phyloP scores from a whole-genome alignment of 2,113 vertebrate species.

The Canis aureus region DNA sequence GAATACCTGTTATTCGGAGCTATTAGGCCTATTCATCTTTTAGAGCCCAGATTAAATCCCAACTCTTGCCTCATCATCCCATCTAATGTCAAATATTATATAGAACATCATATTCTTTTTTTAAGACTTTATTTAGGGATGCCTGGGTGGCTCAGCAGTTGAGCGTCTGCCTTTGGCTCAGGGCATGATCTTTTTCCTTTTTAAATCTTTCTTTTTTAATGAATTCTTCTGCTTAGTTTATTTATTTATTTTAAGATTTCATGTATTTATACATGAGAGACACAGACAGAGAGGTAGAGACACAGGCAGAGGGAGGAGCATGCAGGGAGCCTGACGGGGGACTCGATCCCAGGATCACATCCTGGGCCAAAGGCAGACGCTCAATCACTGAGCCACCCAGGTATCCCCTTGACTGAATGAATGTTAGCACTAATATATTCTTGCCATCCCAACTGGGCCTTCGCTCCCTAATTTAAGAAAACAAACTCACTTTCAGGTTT shows the following conservation, averaged over 20 bases:
- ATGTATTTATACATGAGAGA: too few species aligned
- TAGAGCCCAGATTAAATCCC: background rate
- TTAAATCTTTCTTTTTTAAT: too few species aligned
- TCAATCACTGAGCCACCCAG: too few species aligned
- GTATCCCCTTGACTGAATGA: background rate
- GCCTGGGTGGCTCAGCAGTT: too few species aligned
- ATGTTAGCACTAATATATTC: conserved; percentile 63
- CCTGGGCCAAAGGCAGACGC: too few species aligned
- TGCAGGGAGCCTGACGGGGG: too few species aligned
- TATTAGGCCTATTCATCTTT: background rate
- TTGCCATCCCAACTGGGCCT: background rate
- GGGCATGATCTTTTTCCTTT: too few species aligned
- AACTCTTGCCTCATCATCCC: background rate
- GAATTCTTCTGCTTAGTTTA: too few species aligned
- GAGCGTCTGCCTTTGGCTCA: too few species aligned
- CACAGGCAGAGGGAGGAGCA: background rate
- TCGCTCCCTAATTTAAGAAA: conserved; percentile 47
- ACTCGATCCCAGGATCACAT: too few species aligned
- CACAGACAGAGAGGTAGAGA: too few species aligned
- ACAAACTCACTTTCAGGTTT: conserved; percentile 36
- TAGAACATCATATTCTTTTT: conserved; percentile 1
- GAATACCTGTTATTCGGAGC: background rate
- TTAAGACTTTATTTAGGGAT: background rate
- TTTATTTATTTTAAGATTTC: too few species aligned
- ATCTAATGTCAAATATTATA: conserved; percentile 45